These are phyloP conservation scores for Centropus bengalensis DNA, from an alignment of 2,113 vertebrate genomes.

Conservation along the genomic window DNA sequence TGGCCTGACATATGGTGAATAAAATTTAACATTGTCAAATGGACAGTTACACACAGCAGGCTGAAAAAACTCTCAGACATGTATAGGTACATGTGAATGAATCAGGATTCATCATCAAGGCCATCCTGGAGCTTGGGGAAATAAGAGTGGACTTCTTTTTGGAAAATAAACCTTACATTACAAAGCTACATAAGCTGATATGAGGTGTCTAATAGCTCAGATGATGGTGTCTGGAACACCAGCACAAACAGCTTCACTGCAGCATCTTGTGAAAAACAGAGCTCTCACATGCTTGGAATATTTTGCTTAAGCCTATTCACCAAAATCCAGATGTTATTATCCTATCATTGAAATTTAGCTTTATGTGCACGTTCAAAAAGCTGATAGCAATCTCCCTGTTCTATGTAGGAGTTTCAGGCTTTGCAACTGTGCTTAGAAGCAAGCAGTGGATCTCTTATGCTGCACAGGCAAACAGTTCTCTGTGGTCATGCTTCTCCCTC, in stretches of 20 bases:
- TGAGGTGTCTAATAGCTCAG: no score
- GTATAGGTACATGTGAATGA: no score
- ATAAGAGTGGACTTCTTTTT: no score
- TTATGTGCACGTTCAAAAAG: not conserved
- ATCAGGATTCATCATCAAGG: no score
- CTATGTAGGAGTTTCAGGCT: not conserved
- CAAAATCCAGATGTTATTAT: not conserved
- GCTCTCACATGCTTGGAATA: not conserved
- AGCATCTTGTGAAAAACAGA: not conserved
- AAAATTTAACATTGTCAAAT: no score
- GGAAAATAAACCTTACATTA: no score
- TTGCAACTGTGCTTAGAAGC: not conserved
- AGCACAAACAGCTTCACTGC: not conserved
- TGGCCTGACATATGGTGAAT: no score
- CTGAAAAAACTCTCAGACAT: no score
- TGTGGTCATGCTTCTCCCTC: not conserved
- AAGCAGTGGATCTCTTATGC: not conserved
- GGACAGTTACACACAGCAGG: no score
- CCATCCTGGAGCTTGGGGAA: no score
- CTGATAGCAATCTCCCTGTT: not conserved
- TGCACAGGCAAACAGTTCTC: not conserved
- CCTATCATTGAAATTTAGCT: not conserved
- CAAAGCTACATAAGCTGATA: no score
- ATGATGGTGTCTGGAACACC: not conserved
- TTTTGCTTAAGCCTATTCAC: not conserved